These are phyloP conservation scores for Diachasmimorpha longicaudata DNA, from an alignment of 1,140 invertebrate genomes.

Conservation along the genomic window DNA sequence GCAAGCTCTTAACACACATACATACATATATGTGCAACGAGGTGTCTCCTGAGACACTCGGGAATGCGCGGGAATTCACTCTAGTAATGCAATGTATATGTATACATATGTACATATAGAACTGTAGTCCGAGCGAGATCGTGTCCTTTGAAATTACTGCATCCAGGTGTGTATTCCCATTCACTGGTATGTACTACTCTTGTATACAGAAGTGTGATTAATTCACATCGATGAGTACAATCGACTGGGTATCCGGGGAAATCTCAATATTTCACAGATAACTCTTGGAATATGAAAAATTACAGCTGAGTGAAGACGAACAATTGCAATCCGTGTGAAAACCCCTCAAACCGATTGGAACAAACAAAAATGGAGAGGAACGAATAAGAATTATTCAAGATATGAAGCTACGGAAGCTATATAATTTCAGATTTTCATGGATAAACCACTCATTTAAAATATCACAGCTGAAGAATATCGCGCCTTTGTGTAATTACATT, in stretches of 20 bases:
- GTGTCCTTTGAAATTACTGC: slow-evolving; percentile 7
- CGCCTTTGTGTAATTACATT: too few species aligned
- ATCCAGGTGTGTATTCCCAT: not conserved
- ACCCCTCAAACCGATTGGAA: not conserved
- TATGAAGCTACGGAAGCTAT: too few species aligned
- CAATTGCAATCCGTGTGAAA: not conserved
- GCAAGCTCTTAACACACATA: not conserved
- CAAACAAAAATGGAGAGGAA: not conserved
- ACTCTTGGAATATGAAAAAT: not conserved
- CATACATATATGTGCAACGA: not conserved
- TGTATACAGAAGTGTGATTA: slow-evolving; percentile 2
- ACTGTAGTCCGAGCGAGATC: not conserved
- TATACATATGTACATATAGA: not conserved
- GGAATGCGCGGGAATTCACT: not conserved
- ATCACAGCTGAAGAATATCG: too few species aligned
- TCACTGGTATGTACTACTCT: not conserved
- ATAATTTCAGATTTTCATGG: too few species aligned
- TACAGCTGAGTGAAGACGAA: not conserved
- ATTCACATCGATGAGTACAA: not conserved
- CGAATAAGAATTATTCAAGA: not conserved
- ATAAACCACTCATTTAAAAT: too few species aligned
- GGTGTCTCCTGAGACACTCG: slow-evolving; percentile 4
- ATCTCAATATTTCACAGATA: not conserved
- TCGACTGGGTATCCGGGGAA: not conserved
- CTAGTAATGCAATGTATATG: slow-evolving; percentile 1